Base-by-base conservation (phyloP, 2,113 vertebrate genomes). In the Argyrosomus japonicus region DNA sequence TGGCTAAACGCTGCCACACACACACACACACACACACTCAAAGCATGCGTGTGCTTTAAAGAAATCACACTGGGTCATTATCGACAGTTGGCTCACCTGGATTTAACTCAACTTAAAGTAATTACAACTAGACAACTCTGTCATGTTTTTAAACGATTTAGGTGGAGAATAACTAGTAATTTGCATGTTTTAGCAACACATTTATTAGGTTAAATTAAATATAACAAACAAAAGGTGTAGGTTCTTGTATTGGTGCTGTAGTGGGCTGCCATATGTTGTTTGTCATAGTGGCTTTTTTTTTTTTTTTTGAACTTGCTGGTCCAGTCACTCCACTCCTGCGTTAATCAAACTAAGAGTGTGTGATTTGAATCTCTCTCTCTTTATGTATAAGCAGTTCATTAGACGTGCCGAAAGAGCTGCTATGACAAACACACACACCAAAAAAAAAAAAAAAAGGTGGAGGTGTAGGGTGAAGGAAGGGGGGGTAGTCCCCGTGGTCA, bases 251-350 rank as follows among this genome's bases (percentile, higher is more conserved):
- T 27, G 19, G 9, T 32, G n/a, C 3, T 18, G 23, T 5, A 6
- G 1, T 21, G 2, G 17, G 17, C 54, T 69, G 29, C 43, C 15
- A 0, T 51, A 4, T 36, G 19, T 36, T 29, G 7, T 45, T 63
- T 32, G 58, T n/a, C 47, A 21, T 3, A 8, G 1, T 19, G 14
- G n/a, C 12, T 27, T 23, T 32, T 47, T 29, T 29, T 29, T 32
- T 32, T 32, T 4, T 32, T n/a, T n/a, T 32, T 67, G 12, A 79
- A 79, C 88, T 68, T 45, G 76, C 50, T 48, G 7, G 18, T 71
- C 82, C 68, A 61, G 85, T 83, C 45, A 14, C 48, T 90, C 72
- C 68, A 77, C 73, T 76, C 21, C 10, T 3, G 10, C 69, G 12
- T 1, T 19, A 68, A 8, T 50, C 27, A 56, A 21, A 84, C 32